Base-by-base conservation (phyloP, 2,797 vertebrate species). In the Acanthurus tractus region DNA sequence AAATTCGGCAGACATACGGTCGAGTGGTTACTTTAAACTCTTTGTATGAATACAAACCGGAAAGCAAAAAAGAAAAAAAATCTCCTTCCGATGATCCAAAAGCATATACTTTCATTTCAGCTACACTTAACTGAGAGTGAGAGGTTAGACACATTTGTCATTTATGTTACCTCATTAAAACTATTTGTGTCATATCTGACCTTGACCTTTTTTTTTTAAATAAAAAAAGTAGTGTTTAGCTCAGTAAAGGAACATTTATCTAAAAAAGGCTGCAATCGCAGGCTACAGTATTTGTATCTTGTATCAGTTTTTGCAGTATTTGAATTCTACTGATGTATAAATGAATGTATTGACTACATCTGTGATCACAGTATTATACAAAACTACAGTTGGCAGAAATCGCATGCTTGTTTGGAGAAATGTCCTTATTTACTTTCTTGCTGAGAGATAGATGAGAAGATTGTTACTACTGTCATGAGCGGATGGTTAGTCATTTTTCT, bases 1-100 rank as follows among this genome's bases (percentile, higher is more conserved):
- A 79, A 48, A 63, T 76, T 53, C 49, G 70, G 75, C 54, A 71
- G n/a, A 48, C 64, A 55, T 49, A 18, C 50, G 69, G 29, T 71
- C 57, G 25, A 38, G 22, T 45, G 69, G 69, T 73, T 59, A 66
- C 50, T 53, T 38, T 72, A 72, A 82, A 88, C 13, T 23, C 45
- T 59, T 62, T 76, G 75, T 57, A 50, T 6, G 25, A 76, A 76
- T 58, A 76, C 36, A 81, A 72, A 83, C 74, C 76, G 72, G 55
- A 29, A 64, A 52, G 40, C 48, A 29, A 71, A 76, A 62, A 29
- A 71, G 75, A 62, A 65, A 49, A 77, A 74, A 64, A 38, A 46
- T 53, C 49, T 18, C 49, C 1, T 11, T 7, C 54, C 17, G 8
- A 20, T 23, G 36, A 70, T 20, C 7, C 58, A 53, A 42, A 66